Base-by-base conservation (phyloP, 2,888 invertebrate genomes). In the Sisyra terminalis region DNA sequence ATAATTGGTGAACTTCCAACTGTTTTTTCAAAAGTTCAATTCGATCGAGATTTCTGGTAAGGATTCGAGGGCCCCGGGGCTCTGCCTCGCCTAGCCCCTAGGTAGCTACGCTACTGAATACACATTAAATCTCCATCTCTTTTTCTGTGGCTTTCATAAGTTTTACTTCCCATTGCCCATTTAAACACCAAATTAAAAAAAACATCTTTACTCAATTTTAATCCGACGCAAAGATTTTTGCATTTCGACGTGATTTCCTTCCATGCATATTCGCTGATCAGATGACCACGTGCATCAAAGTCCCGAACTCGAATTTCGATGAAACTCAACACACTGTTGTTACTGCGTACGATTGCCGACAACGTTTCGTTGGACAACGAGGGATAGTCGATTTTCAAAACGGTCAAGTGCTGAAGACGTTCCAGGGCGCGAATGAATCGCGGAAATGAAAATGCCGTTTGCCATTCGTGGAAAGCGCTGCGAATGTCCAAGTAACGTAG, bases 331-430 rank as follows among this genome's bases (percentile, higher is more conserved):
- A 52, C 49, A 32, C 52, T 54, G 24, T 60, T 56, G 8, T 58
- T 57, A 15, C 60, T 62, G n/a, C 50, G 56, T 2, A 64, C 55
- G 29, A 68, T 53, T 9, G 62, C 57, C 42, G 60, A 57, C 1
- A 67, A 55, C 3, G 60, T 57, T 38, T 58, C 57, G 44, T 61
- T 58, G 15, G 64, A 64, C 38, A 68, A 47, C 9, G 65, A 59
- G 11, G 64, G 61, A 50, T 67, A 68, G 49, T 67, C 67, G 40
- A 68, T 49, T 50, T 62, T 61, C 35, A 68, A 51, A 8, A 56
- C 52, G 17, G 52, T 56, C 11, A 67, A 51, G 38, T 55, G 57
- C 10, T 53, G 52, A 36, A 68, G 53, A 42, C 61, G 59, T 34
- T 62, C 58, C 8, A 68, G 50, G 37, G 52, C 53, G 39, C 48